Conservation (phyloP, 2,113 vertebrate genomes). For the Callaeas wilsoni region DNA sequence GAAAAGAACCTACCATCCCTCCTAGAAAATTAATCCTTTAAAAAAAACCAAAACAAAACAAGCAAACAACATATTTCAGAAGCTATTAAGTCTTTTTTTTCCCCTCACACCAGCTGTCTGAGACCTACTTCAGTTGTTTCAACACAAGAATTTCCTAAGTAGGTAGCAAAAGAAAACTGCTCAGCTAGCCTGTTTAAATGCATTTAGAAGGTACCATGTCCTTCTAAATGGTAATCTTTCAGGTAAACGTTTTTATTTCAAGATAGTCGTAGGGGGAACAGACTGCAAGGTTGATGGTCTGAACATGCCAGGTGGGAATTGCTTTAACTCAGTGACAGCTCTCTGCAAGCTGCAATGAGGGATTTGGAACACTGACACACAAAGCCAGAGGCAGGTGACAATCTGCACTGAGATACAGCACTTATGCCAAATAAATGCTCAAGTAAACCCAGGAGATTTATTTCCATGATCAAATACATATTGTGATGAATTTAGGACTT, state of each 20-base stretch:
- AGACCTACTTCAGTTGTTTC: neutral
- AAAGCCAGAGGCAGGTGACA: neutral
- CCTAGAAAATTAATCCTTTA: neutral
- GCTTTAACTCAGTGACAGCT: neutral
- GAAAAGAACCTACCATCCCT: neutral
- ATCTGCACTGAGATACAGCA: neutral
- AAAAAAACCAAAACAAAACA: neutral
- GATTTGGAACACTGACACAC: neutral
- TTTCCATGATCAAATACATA: neutral
- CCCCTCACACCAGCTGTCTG: neutral
- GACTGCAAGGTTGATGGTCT: neutral
- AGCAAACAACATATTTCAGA: neutral
- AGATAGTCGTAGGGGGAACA: neutral
- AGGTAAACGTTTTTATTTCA: neutral
- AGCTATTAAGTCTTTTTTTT: neutral
- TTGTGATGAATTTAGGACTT: neutral
- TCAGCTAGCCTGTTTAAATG: neutral
- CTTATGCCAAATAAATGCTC: neutral
- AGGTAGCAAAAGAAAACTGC: neutral
- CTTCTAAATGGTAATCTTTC: neutral
- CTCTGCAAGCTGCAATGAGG: neutral
- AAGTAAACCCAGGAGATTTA: neutral
- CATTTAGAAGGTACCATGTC: neutral
- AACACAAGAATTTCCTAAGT: neutral
- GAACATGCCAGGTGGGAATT: accelerated